Conservation (phyloP, 2,113 vertebrate species). For the Eolophus roseicapilla region DNA sequence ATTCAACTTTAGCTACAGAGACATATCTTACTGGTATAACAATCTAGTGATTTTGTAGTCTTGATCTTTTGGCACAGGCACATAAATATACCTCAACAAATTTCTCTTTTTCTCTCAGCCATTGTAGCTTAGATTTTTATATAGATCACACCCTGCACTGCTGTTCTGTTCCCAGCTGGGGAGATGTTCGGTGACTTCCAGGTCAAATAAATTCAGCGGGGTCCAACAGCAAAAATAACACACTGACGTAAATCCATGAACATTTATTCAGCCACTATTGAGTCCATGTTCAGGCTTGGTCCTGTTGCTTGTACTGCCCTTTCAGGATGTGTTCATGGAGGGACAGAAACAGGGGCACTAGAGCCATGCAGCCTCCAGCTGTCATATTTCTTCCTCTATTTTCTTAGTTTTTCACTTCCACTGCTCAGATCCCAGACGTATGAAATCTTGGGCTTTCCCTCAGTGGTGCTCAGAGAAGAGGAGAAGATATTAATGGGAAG, state of each 20-base stretch:
- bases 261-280: neutral
- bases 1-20: neutral
- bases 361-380: neutral
- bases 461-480: neutral
- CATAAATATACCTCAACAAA: neutral
- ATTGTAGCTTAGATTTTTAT: constrained; percentile 1
- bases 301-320: neutral
- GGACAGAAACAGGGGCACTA: neutral
- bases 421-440: neutral
- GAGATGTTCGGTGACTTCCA: constrained; percentile 12
- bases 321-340: neutral
- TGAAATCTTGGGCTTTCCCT: neutral
- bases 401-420: neutral
- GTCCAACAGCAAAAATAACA: constrained; percentile 37
- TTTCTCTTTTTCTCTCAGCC: neutral
- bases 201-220: constrained; percentile 23
- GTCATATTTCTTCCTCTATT: neutral
- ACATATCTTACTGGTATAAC: neutral
- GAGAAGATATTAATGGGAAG: neutral
- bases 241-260: neutral
- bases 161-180: constrained; percentile 12
- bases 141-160: neutral
- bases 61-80: constrained; percentile 23
- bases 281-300: neutral
- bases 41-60: constrained; percentile 19